phyloP scores from a whole-genome alignment of 2,797 vertebrate genomes.

The Loris lydekkerianus region DNA sequence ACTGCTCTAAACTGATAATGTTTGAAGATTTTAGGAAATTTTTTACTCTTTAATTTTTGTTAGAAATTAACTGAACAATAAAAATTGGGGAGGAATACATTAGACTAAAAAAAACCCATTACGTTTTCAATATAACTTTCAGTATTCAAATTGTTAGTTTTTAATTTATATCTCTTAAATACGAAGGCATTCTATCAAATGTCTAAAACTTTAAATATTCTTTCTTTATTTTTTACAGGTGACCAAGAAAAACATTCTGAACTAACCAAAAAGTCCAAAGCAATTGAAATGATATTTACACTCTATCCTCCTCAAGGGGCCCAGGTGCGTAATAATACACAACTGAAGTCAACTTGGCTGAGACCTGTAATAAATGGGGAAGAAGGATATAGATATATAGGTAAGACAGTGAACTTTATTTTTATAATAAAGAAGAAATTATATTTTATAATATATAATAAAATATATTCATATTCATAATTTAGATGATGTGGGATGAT shows the following conservation, averaged over 20 bases:
- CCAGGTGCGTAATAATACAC: constrained; percentile 13
- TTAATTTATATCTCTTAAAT: background rate
- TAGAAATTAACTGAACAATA: background rate
- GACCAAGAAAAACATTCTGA: constrained; percentile 2
- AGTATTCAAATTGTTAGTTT: constrained; percentile 42
- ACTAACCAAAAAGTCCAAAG: constrained; percentile 74
- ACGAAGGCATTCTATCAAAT: background rate
- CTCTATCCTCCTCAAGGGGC: constrained; percentile 82
- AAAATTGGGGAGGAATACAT: background rate
- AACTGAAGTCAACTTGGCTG: constrained; percentile 75
- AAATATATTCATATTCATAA: background rate
- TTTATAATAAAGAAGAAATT: background rate
- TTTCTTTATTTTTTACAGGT: constrained; percentile 51
- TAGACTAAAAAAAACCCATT: background rate
- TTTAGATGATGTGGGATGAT: background rate
- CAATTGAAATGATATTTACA: constrained; percentile 84
- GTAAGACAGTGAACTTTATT: constrained; percentile 73
- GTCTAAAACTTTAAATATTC: background rate
- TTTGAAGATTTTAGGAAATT: background rate
- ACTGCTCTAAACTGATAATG: background rate
- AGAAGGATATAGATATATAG: constrained; percentile 75
- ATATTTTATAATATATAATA: background rate
- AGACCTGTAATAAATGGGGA: constrained; percentile 76
- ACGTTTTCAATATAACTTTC: background rate
- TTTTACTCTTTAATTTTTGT: constrained; percentile 19